Base-by-base conservation (phyloP, 2,888 invertebrate species). In the Doris montereyensis region DNA sequence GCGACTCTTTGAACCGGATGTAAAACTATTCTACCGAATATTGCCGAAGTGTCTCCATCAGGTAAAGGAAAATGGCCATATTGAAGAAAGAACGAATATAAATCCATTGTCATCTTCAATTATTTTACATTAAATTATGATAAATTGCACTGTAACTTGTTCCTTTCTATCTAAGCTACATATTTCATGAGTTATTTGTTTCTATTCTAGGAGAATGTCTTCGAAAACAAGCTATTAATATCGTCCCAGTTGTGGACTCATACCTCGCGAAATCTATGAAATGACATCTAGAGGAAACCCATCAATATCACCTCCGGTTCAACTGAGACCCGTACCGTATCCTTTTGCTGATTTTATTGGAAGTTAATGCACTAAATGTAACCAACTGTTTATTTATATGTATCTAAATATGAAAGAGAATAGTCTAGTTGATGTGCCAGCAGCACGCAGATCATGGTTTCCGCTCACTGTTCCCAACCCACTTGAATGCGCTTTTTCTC, bases 21-120 rank as follows among this genome's bases (percentile, higher is more conserved):
- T 82, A 74, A 79, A 79, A 81, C 74, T 41, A 58, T 52, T n/a
- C 74, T 81, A 76, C 82, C 89, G 88, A 88, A 88, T 85, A 84
- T 81, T 81, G 73, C 85, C 88, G 88, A 88, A 84, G 82, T 86
- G 87, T 88, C 88, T 88, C 88, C 88, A 87, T 85, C 88, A 87
- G 88, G 87, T 86, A 84, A 79, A 81, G 84, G 83, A 85, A 85
- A 87, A 87, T 88, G 87, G 88, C 87, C 88, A 88, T 88, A 86
- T 87, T 87, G 82, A 81, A 81, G 81, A 77, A 62, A 28, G n/a
- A n/a, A 85, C 83, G 76, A 80, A 76, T 82, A 77, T 76, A 83
- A 85, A 89, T 88, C 88, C 81, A 73, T 79, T 58, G 73, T 84
- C 89, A 89, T 89, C 89, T 82, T 76, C 65, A 77, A n/a, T n/a